Conservation (phyloP, 2,113 vertebrate species). For the Eidolon helvum region DNA sequence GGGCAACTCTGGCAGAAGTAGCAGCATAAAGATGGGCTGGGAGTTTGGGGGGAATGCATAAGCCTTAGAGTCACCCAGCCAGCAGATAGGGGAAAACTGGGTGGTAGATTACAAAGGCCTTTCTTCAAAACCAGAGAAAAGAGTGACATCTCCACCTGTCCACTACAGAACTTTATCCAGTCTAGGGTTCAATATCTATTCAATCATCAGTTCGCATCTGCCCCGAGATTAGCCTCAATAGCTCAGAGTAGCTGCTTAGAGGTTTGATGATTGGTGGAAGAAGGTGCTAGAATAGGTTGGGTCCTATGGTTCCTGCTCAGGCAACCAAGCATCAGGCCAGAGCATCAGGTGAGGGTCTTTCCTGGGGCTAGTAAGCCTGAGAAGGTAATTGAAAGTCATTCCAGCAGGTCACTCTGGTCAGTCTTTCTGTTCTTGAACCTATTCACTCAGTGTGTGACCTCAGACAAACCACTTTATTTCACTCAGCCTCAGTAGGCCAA, state of each 20-base stretch:
- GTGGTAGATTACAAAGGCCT: background rate
- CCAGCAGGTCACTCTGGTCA: background rate
- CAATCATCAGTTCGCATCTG: background rate
- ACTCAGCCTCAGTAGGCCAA: no score
- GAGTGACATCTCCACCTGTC: rapidly evolving
- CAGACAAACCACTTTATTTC: background rate
- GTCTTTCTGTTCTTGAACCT: background rate
- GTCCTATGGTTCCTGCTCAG: background rate
- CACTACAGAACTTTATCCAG: background rate
- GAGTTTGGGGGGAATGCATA: background rate
- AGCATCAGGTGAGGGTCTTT: background rate
- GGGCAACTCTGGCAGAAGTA: background rate
- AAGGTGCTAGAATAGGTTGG: background rate
- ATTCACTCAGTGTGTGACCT: rapidly evolving
- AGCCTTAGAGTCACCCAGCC: background rate
- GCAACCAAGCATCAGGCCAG: background rate
- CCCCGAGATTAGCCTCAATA: background rate
- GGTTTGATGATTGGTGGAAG: background rate
- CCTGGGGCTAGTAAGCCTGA: background rate
- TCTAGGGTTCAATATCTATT: background rate
- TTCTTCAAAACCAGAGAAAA: background rate
- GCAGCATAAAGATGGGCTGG: background rate
- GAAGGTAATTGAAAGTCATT: no score
- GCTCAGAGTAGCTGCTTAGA: background rate
- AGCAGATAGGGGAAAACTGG: background rate